Base-by-base conservation (phyloP, 2,113 vertebrate species). In the Ageneiosus marmoratus region DNA sequence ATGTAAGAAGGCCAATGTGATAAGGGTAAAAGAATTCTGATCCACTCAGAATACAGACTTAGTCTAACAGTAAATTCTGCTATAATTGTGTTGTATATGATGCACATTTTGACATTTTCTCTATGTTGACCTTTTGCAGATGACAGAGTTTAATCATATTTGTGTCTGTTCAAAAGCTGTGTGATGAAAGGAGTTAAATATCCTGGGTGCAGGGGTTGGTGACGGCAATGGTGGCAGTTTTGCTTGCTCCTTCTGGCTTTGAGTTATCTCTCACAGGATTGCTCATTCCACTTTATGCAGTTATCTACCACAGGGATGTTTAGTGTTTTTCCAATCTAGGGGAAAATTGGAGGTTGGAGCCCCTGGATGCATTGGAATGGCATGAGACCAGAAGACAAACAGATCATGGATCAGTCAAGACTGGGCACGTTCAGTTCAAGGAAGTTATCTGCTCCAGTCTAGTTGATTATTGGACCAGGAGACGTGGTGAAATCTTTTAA, bases 71-170 rank as follows among this genome's bases (percentile, higher is more conserved):
- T 53, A 70, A 27, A 24, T 11, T 48, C 12, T 29, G 7, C 11
- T 29, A 13, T 50, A 55, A 86, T 83, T 56, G 15, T 22, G 8
- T 10, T 11, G 2, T 20, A 34, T 34, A 20, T 3, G 16, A 37
- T 67, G 67, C 69, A 51, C 50, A 32, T 72, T 53, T 15, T 86
- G 78, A 86, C 82, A 84, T 86, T 84, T 86, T 34, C 70, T 41
- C 44, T n/a, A 32, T 22, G 20, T 46, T 84, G 85, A 77, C 82
- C 60, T 86, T 83, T 80, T 65, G 51, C 62, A 86, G 70, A 69
- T 56, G 34, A 80, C 22, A 5, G 63, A 32, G 24, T 37, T 56
- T 72, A 77, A 77, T 77, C 56, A 77, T 60, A 72, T 44, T n/a
- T n/a, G 22, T 48, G 27, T 75, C n/a, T 53, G 29, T 86, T 83